phyloP scores from a whole-genome alignment of 2,113 vertebrate species.

The Megaceryle torquata region DNA sequence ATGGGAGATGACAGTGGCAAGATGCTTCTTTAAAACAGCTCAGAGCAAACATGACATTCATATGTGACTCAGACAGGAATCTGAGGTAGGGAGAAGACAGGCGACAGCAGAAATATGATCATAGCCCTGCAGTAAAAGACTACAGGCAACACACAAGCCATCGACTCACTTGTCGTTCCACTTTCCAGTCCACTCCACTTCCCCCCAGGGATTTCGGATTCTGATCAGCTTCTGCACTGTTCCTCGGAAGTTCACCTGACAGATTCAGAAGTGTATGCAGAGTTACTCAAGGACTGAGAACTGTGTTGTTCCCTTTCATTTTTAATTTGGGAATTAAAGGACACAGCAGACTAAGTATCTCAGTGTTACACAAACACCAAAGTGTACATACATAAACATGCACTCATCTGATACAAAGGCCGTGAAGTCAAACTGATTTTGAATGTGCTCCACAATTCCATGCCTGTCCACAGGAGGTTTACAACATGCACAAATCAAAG shows the following conservation, averaged over 20 bases:
- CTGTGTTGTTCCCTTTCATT: not conserved
- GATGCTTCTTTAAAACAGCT: not conserved
- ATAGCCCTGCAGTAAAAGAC: not conserved
- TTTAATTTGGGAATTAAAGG: not conserved
- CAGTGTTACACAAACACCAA: not conserved
- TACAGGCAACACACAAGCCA: rapidly evolving
- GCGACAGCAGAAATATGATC: rapidly evolving
- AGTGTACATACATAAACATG: not conserved
- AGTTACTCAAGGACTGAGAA: not conserved
- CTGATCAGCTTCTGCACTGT: slow-evolving; percentile 86
- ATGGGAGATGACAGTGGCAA: not conserved
- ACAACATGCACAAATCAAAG: not conserved
- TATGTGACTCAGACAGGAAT: not conserved
- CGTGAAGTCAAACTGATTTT: not conserved
- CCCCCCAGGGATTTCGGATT: slow-evolving; percentile 94
- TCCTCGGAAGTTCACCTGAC: slow-evolving; percentile 85
- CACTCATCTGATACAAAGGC: not conserved
- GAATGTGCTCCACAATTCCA: not conserved
- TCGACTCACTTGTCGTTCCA: slow-evolving; percentile 89
- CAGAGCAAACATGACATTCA: not conserved
- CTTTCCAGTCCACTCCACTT: slow-evolving; percentile 96
- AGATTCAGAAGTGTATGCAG: not conserved
- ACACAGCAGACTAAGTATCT: not conserved
- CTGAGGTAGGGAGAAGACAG: not conserved
- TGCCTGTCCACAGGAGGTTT: not conserved